phyloP scores from a whole-genome alignment of 1,140 invertebrate genomes.

The Hylaeus volcanicus region DNA sequence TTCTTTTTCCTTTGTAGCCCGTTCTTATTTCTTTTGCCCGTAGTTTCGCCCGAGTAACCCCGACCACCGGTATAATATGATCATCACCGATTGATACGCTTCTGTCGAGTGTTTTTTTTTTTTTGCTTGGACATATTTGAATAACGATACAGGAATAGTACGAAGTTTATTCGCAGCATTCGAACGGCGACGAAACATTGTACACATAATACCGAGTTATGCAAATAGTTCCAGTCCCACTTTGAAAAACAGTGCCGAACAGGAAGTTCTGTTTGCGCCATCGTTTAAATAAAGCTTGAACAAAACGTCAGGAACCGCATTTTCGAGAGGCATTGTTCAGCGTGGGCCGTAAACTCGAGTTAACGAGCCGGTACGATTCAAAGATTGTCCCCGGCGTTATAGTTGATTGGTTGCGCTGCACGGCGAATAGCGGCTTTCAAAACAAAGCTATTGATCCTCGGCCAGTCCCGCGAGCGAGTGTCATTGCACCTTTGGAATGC shows the following conservation, averaged over 20 bases:
- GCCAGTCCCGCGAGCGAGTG: conserved; percentile 20
- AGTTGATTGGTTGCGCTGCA: conserved; percentile 10
- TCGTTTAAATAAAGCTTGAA: background rate
- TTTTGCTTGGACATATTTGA: too few relatives aligned
- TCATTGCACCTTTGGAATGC: conserved; percentile 62
- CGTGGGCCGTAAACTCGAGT: background rate
- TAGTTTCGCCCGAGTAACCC: too few relatives aligned
- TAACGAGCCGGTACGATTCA: background rate
- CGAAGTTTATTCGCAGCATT: too few relatives aligned
- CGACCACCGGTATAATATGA: too few relatives aligned
- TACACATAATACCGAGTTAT: too few relatives aligned
- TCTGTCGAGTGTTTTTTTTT: too few relatives aligned
- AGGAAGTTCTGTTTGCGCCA: background rate
- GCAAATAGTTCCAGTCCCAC: too few relatives aligned
- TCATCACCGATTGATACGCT: too few relatives aligned
- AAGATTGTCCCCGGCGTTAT: conserved; percentile 18
- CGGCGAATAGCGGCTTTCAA: conserved; percentile 24
- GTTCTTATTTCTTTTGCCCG: too few relatives aligned
- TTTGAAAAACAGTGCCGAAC: background rate
- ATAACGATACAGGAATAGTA: too few relatives aligned
- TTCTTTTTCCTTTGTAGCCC: too few relatives aligned
- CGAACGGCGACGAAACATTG: too few relatives aligned
- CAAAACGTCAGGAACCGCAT: background rate
- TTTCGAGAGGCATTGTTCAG: background rate
- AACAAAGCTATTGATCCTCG: conserved; percentile 52